Conservation (phyloP, 2,113 vertebrate species). For the Paramisgurnus dabryanus region DNA sequence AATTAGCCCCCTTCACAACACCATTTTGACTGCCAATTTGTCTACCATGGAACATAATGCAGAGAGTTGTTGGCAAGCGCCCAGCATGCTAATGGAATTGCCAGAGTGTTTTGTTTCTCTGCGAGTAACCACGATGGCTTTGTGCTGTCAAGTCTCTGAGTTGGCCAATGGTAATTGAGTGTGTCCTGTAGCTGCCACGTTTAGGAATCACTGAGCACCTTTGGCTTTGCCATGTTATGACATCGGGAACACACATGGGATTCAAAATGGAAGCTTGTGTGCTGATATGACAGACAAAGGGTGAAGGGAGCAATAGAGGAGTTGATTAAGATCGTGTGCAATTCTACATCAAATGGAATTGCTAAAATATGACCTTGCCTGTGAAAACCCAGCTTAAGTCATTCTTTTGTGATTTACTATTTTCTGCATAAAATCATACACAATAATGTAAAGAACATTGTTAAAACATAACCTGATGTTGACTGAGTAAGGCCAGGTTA, state of each 20-base stretch:
- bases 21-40: slow-evolving; percentile 74
- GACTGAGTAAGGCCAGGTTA: too few species aligned
- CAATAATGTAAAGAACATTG: too few species aligned
- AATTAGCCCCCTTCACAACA: slow-evolving; percentile 77
- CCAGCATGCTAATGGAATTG: slow-evolving; percentile 75
- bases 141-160: slow-evolving; percentile 51
- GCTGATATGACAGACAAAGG: not conserved
- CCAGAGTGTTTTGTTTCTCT: slow-evolving; percentile 70
- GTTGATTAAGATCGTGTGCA: not conserved
- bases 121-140: slow-evolving; percentile 58
- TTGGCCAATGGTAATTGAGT: slow-evolving; percentile 68
- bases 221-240: slow-evolving; percentile 51
- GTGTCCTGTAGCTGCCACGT: slow-evolving; percentile 52
- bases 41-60: slow-evolving; percentile 73
- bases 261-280: not conserved
- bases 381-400: too few species aligned
- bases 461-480: too few species aligned
- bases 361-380: too few species aligned
- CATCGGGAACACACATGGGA: slow-evolving; percentile 5
- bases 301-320: not conserved
- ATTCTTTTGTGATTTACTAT: too few species aligned
- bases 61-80: slow-evolving; percentile 68
- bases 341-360: too few species aligned
- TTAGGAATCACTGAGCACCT: slow-evolving; percentile 58
- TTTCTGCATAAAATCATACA: too few species aligned